Base-by-base conservation (phyloP, 1,140 invertebrate species). In the Drosophila melanica region DNA sequence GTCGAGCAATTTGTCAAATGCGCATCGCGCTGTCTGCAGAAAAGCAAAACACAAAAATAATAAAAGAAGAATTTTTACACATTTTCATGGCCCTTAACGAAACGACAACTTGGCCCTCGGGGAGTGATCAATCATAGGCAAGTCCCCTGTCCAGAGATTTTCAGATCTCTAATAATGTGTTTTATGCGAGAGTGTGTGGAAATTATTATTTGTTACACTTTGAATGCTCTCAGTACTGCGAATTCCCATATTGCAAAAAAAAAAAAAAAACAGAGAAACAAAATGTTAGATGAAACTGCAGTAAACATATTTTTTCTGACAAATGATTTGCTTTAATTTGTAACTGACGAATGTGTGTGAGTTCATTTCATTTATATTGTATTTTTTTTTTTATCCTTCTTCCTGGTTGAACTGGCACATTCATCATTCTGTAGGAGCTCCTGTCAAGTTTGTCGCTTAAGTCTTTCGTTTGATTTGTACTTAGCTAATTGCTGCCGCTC, bases 391-490 rank as follows among this genome's bases (percentile, higher is more conserved):
- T 57, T 45, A 50, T 69, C 65, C 62, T 63, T 45, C 44, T 66
- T 67, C 59, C 68, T 65, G 45, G 30, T 47, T 53, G 45, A 35
- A 42, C 37, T 50, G 47, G 57, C 58, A 72, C 57, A 86, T 86
- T 62, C 75, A 81, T 87, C 81, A 81, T 69, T 73, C 50, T 79
- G 59, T n/a, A 55, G 65, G 33, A 58, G 37, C 45, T 72, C 33
- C 73, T 78, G 76, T 72, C 82, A 70, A 54, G 84, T 89, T 89
- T 74, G 84, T 90, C 75, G 84, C 85, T 74, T 74, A 90, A 90
- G 85, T 89, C 85, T 90, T 89, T 90, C 65, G 85, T 75, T 85
- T 82, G 81, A 86, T 86, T 87, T 86, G 73, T 84, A 85, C 77
- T 79, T 77, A 89, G 84, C 84, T 89, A 87, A 87, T 87, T 87